Percentiles rank a stretch among this genome's conserved stretches.
phyloP scores from a whole-genome alignment of 2,888 invertebrate genomes.

The Agrochola circellaris region DNA sequence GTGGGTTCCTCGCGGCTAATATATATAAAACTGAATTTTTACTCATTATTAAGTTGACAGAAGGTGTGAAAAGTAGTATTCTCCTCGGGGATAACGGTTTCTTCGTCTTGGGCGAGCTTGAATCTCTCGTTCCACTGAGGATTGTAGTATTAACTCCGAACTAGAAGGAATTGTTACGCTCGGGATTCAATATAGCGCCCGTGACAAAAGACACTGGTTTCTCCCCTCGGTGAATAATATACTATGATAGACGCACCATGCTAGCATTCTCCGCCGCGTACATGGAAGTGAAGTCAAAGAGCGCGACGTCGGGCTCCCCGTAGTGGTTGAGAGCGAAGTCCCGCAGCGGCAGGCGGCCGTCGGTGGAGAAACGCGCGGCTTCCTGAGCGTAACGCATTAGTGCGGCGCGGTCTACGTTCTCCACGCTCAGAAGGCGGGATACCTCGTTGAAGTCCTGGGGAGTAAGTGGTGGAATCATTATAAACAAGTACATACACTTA shows the following conservation, averaged over 20 bases:
- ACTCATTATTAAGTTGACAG: too few species aligned
- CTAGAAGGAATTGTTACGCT: not conserved
- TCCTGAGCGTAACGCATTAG: slow-evolving; percentile 97
- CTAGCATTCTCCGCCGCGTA: slow-evolving; percentile 99
- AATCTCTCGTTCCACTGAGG: too few species aligned
- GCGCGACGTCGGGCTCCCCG: slow-evolving; percentile 98
- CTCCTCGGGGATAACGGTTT: too few species aligned
- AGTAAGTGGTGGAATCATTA: not conserved
- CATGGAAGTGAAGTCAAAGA: slow-evolving; percentile 99
- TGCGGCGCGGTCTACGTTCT: slow-evolving; percentile 97
- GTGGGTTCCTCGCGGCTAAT: too few species aligned
- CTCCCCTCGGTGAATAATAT: not conserved
- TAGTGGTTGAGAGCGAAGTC: slow-evolving; percentile 99
- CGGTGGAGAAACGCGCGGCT: slow-evolving; percentile 98
- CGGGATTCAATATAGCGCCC: not conserved
- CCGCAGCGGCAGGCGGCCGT: slow-evolving; percentile 95
- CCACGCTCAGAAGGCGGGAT: slow-evolving; percentile 95
- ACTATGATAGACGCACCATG: slow-evolving; percentile 90
- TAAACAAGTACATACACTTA: not conserved
- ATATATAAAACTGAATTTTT: too few species aligned
- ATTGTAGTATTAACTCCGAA: not conserved
- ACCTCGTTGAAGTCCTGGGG: slow-evolving; percentile 97
- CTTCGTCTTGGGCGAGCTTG: too few species aligned
- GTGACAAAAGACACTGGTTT: not conserved
- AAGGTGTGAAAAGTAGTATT: too few species aligned